Conservation (phyloP, 2,113 vertebrate genomes). For the Alces alces region DNA sequence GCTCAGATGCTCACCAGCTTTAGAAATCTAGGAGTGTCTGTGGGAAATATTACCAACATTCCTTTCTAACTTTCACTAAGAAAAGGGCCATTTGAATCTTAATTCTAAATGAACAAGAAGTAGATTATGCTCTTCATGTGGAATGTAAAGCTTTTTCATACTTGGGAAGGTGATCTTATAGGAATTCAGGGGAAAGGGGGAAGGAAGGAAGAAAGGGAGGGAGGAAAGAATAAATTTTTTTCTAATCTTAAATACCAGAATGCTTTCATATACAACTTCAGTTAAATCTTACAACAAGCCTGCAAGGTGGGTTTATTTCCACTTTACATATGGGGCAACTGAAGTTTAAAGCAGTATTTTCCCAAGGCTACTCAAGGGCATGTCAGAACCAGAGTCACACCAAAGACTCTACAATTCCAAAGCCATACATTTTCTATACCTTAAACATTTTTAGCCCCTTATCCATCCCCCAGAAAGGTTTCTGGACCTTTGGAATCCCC, state of each 20-base stretch:
- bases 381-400: not conserved
- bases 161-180: conserved; percentile 15
- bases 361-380: not conserved
- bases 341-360: conserved; percentile 22
- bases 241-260: not conserved
- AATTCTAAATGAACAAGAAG: not conserved
- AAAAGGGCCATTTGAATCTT: not conserved
- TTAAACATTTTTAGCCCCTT: not conserved
- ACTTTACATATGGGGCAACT: not conserved
- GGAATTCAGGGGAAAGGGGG: not conserved
- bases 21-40: not conserved
- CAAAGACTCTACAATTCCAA: not conserved
- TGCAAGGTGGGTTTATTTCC: not conserved
- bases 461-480: no score
- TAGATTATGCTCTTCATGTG: not conserved
- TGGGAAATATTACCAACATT: not conserved
- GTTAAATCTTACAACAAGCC: not conserved
- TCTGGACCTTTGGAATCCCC: not conserved
- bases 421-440: not conserved
- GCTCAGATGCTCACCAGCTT: not conserved
- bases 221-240: not conserved
- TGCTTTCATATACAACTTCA: not conserved
- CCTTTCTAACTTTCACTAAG: not conserved
- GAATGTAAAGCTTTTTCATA: not conserved
- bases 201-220: not conserved